Conservation (phyloP, 1,140 invertebrate genomes). For the Daktulosphaira vitifoliae region DNA sequence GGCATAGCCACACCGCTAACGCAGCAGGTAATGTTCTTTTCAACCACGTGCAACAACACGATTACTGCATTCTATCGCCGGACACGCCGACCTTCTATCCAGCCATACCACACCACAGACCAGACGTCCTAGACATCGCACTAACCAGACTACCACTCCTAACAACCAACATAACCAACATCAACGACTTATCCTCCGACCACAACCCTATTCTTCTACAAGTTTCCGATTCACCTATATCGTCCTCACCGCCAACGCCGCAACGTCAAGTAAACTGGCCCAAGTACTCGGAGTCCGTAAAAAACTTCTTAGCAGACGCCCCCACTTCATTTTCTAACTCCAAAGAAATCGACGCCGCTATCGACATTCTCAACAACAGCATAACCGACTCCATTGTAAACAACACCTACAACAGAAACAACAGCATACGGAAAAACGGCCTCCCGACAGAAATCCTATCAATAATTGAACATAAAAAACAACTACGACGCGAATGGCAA, state of each 20-base stretch:
- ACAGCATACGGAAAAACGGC: not conserved
- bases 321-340: not conserved
- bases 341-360: not conserved
- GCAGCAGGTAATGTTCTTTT: not conserved
- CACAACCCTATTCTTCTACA: not conserved
- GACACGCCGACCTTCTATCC: not conserved
- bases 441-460: not conserved
- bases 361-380: not conserved
- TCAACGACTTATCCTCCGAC: not conserved
- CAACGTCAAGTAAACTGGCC: not conserved
- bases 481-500: not conserved
- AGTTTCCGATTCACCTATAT: not conserved
- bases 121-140: not conserved
- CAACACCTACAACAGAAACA: not conserved
- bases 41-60: not conserved
- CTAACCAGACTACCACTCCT: not conserved
- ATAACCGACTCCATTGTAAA: not conserved
- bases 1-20: not conserved
- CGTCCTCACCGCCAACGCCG: not conserved
- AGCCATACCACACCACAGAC: not conserved
- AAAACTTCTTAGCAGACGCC: not conserved
- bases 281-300: not conserved
- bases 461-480: not conserved
- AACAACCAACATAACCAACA: not conserved
- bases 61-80: not conserved